These are phyloP conservation scores for Sitobion miscanthi DNA, from an alignment of 1,140 invertebrate species.

Conservation along the genomic window DNA sequence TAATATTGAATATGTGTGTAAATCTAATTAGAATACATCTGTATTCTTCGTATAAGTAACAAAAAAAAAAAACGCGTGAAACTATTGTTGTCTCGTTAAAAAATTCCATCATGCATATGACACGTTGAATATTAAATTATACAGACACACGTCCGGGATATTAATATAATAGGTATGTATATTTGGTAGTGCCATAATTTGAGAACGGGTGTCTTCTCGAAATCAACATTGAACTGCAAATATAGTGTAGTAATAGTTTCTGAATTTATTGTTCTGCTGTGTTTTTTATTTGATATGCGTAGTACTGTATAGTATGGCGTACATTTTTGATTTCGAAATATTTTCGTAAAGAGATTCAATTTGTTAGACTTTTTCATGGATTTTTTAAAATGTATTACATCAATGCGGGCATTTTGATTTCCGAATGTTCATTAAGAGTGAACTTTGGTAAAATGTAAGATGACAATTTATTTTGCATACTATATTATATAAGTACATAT, in stretches of 20 bases:
- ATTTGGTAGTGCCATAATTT: neutral
- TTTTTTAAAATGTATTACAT: neutral
- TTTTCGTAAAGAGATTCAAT: neutral
- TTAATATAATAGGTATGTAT: neutral
- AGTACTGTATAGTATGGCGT: neutral
- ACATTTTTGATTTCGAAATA: neutral
- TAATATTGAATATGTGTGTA: neutral
- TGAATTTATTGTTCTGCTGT: neutral
- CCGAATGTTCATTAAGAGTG: neutral
- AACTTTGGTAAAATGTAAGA: neutral
- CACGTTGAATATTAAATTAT: neutral
- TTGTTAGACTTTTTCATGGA: neutral
- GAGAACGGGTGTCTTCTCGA: conserved; percentile 1
- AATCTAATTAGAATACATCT: conserved; percentile 16
- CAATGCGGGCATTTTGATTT: neutral
- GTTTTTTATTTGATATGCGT: neutral
- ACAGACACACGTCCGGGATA: conserved; percentile 2
- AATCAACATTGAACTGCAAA: neutral
- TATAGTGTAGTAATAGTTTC: neutral
- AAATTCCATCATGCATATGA: neutral
- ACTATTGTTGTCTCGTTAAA: conserved; percentile 23
- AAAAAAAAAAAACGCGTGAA: neutral
- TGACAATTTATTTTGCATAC: neutral
- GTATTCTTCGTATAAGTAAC: neutral
- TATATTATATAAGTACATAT: neutral